Conservation (phyloP, 1,140 invertebrate genomes). For the Dendroctonus valens region DNA sequence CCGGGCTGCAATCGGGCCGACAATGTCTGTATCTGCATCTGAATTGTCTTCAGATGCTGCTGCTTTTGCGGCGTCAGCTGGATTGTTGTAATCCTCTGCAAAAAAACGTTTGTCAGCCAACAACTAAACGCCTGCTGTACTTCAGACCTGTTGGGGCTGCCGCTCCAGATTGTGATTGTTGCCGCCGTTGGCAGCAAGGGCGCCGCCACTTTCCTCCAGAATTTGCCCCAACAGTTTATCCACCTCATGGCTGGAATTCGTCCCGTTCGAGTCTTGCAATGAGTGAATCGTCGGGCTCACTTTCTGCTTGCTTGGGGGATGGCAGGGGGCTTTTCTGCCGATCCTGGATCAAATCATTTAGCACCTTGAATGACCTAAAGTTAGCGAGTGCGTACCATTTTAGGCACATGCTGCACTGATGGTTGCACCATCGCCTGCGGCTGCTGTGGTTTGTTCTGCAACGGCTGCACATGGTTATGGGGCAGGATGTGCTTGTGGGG, state of each 20-base stretch:
- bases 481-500: slow-evolving; percentile 35
- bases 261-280: slow-evolving; percentile 34
- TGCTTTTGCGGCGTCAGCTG: slow-evolving; percentile 62
- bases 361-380: not conserved
- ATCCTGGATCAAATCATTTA: slow-evolving; percentile 14
- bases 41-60: slow-evolving; percentile 59
- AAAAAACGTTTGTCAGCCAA: slow-evolving; percentile 6
- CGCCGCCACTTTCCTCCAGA: slow-evolving; percentile 48
- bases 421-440: slow-evolving; percentile 40
- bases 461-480: slow-evolving; percentile 39
- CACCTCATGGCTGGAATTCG: slow-evolving; percentile 47
- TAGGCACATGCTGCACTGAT: slow-evolving; percentile 33
- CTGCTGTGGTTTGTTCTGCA: slow-evolving; percentile 33
- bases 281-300: slow-evolving; percentile 29
- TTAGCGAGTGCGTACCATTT: slow-evolving; percentile 17
- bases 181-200: slow-evolving; percentile 29
- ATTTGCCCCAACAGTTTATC: slow-evolving; percentile 53
- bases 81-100: slow-evolving; percentile 48
- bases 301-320: slow-evolving; percentile 31
- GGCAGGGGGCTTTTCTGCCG: slow-evolving; percentile 36
- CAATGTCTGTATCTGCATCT: slow-evolving; percentile 60
- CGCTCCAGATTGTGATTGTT: slow-evolving; percentile 4
- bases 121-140: not conserved
- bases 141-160: slow-evolving; percentile 26
- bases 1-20: slow-evolving; percentile 52